phyloP scores from a whole-genome alignment of 2,113 vertebrate genomes.

The Triplophysa rosa region DNA sequence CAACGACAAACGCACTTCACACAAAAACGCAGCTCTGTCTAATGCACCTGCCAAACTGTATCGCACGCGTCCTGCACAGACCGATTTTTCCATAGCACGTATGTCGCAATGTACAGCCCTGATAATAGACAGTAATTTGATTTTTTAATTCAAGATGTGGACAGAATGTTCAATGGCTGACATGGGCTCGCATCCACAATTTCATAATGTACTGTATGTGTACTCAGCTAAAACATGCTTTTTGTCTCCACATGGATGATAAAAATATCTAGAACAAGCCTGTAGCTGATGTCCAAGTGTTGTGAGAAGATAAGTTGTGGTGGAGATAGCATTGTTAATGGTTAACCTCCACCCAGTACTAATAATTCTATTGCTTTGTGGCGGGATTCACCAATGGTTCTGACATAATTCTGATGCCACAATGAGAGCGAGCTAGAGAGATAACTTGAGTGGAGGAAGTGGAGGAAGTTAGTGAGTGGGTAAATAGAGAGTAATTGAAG shows the following conservation, averaged over 20 bases:
- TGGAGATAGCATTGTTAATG: slow-evolving; percentile 48
- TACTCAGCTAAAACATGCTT: neutral
- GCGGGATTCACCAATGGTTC: slow-evolving; percentile 56
- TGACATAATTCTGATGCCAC: slow-evolving; percentile 43
- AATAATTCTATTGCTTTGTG: slow-evolving; percentile 65
- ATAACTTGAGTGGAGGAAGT: neutral
- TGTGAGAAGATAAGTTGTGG: slow-evolving; percentile 63
- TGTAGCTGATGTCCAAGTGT: slow-evolving; percentile 56
- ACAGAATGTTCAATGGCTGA: neutral
- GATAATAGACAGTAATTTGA: too few species aligned
- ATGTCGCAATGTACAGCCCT: too few species aligned
- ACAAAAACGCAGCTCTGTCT: too few species aligned
- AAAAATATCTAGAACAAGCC: slow-evolving; percentile 1
- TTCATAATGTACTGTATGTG: neutral
- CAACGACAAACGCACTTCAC: too few species aligned
- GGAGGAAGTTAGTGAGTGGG: neutral
- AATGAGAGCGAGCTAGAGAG: neutral
- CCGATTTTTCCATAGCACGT: too few species aligned
- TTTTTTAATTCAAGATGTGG: neutral
- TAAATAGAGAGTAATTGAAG: neutral
- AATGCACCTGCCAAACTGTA: too few species aligned
- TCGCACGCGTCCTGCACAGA: too few species aligned
- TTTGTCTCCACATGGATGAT: neutral
- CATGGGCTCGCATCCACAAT: neutral
- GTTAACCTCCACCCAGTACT: slow-evolving; percentile 56